Conservation (phyloP, 2,888 invertebrate species). For the Hyppa rectilinea region DNA sequence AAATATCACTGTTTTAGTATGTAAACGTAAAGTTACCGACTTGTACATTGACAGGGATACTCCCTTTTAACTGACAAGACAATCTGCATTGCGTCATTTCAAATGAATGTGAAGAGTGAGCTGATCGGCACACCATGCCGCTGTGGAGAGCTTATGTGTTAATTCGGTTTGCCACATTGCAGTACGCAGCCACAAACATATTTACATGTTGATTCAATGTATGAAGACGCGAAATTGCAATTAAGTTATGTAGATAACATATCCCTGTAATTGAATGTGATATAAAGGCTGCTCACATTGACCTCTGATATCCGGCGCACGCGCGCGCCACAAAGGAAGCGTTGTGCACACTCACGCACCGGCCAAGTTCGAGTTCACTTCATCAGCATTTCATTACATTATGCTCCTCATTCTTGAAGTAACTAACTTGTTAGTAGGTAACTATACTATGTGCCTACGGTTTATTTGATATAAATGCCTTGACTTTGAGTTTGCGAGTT, state of each 20-base stretch:
- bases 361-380: conserved; percentile 50
- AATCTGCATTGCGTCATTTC: neutral
- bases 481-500: no score
- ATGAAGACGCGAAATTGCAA: neutral
- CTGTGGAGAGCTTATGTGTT: neutral
- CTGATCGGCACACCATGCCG: neutral
- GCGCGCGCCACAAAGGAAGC: conserved; percentile 33
- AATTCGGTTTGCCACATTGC: neutral
- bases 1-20: no score
- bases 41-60: no score
- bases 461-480: no score
- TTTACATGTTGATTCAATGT: neutral
- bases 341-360: conserved; percentile 28
- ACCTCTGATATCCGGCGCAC: conserved; percentile 45
- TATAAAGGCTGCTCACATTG: conserved; percentile 33
- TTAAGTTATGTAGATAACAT: conserved; percentile 34
- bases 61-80: neutral
- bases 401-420: no score
- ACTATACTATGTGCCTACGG: no score
- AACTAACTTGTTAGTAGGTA: no score
- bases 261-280: conserved; percentile 5
- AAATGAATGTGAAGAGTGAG: neutral
- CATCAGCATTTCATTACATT: conserved; percentile 25
- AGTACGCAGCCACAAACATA: neutral
- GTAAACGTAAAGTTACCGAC: no score